Conservation (phyloP, 2,888 invertebrate genomes). For the Macrophya alboannulata region DNA sequence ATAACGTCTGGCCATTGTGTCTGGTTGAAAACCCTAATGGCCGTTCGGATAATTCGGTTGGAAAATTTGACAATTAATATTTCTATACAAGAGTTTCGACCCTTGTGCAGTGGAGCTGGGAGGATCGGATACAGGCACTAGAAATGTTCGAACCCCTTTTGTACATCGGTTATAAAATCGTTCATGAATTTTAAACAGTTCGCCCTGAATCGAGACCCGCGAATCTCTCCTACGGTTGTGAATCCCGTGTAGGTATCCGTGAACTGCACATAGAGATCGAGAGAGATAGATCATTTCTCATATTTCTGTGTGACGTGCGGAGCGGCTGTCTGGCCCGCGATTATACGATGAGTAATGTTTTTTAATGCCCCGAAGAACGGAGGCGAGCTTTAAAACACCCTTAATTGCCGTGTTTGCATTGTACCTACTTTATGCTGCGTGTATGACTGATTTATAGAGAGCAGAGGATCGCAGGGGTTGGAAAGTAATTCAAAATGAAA, state of each 20-base stretch:
- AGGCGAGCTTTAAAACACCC: conserved; percentile 77
- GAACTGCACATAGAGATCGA: not conserved
- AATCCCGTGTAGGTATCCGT: conserved; percentile 26
- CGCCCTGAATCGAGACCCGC: conserved; percentile 70
- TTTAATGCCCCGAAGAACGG: conserved; percentile 60
- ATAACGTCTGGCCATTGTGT: conserved; percentile 46
- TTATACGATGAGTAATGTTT: conserved; percentile 80
- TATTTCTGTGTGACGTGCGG: conserved; percentile 70
- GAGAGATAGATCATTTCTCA: conserved; percentile 77
- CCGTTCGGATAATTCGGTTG: conserved; percentile 66
- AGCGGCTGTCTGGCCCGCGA: conserved; percentile 67
- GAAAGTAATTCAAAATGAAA: conserved; percentile 36
- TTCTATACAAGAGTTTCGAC: conserved; percentile 63
- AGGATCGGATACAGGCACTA: conserved; percentile 36
- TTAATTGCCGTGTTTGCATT: conserved; percentile 77
- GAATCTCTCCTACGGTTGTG: conserved; percentile 43
- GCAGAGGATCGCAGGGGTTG: conserved; percentile 40
- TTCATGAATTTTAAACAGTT: conserved; percentile 80
- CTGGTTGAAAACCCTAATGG: conserved; percentile 43
- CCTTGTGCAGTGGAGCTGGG: conserved; percentile 32
- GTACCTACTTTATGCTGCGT: conserved; percentile 60
- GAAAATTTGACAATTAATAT: conserved; percentile 77
- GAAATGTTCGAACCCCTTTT: conserved; percentile 49
- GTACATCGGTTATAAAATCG: conserved; percentile 71
- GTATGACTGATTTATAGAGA: conserved; percentile 57